These are phyloP conservation scores for Pristis pectinata DNA, from an alignment of 2,797 vertebrate species.

Conservation along the genomic window DNA sequence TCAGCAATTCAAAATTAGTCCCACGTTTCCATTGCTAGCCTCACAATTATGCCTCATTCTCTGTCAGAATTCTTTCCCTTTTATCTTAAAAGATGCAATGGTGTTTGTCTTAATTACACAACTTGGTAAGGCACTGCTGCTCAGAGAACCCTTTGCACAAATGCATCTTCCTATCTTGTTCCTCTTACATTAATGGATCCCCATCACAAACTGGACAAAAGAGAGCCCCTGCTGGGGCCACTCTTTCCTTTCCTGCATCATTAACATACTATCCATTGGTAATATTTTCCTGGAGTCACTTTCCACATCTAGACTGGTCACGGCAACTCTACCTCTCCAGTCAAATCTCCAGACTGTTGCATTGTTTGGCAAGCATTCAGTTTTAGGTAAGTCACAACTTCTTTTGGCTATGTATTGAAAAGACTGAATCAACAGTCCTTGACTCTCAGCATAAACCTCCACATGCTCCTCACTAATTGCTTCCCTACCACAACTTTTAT, in stretches of 20 bases:
- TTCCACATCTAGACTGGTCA: not conserved
- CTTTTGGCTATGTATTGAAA: not conserved
- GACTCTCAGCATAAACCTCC: not conserved
- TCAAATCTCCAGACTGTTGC: not conserved
- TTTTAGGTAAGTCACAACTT: not conserved
- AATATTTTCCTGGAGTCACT: not conserved
- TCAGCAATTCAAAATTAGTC: not conserved
- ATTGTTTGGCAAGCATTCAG: not conserved
- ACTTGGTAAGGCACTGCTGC: not conserved
- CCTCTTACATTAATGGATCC: not conserved
- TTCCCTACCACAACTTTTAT: not conserved
- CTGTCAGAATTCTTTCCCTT: not conserved
- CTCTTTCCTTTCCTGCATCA: not conserved
- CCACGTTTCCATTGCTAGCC: not conserved
- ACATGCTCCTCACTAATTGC: not conserved
- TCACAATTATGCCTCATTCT: not conserved
- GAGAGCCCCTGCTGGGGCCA: not conserved
- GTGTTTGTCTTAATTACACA: not conserved
- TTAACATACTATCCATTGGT: not conserved
- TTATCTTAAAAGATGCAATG: not conserved
- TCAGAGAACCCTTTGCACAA: not conserved
- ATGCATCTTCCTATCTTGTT: not conserved
- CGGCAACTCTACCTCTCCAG: not conserved
- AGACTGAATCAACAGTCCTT: not conserved
- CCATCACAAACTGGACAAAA: not conserved